Evolutionary conservation across 2,113 vertebrate genomes (phyloP).

Genomic region (Coreoperca whiteheadi): DNA sequence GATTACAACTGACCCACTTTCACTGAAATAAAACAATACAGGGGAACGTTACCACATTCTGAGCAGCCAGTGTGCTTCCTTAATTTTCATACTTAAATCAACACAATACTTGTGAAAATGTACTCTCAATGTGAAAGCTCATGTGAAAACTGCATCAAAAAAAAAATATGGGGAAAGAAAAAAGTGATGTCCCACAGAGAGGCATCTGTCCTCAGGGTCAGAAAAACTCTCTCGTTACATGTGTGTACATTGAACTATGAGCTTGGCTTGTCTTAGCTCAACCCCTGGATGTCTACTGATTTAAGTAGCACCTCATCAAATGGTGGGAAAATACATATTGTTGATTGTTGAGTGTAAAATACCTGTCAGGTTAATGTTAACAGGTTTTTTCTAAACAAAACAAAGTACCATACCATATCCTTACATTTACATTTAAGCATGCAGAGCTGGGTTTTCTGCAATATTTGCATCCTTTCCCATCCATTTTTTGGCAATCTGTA

Average conservation of each 20-base stretch:
- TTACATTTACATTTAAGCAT: not conserved
- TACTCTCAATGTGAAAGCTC: not conserved
- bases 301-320: not conserved
- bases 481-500: too few relatives aligned
- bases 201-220: not conserved
- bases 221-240: not conserved
- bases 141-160: not conserved
- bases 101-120: not conserved
- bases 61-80: not conserved
- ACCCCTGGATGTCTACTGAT: not conserved
- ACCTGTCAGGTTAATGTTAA: too few relatives aligned
- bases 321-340: too few relatives aligned
- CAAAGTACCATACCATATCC: not conserved
- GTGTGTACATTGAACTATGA: not conserved
- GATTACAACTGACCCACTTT: constrained; percentile 18
- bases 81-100: not conserved
- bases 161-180: too few relatives aligned
- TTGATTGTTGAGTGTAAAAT: too few relatives aligned
- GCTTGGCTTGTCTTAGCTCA: not conserved
- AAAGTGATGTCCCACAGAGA: not conserved
- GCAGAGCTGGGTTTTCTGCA: not conserved
- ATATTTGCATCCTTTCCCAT: not conserved
- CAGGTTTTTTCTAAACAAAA: not conserved
- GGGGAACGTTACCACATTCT: not conserved
- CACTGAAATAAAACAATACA: not conserved